Conservation (phyloP, 2,888 invertebrate species). For the Sericinus montela region DNA sequence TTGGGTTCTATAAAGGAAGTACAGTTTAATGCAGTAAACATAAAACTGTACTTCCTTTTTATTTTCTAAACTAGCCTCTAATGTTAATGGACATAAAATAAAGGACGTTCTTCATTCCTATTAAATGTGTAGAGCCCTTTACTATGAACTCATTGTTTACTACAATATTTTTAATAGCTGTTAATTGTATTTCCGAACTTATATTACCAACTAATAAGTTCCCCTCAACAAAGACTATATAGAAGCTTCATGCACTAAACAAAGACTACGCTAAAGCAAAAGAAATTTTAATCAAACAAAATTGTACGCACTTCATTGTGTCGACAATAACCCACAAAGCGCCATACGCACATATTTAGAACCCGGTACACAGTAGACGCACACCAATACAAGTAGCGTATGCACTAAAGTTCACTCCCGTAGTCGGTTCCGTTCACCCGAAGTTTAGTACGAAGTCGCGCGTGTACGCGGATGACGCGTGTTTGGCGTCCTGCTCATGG, state of each 20-base stretch:
- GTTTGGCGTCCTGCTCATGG: constrained; percentile 44
- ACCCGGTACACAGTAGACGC: constrained; percentile 34
- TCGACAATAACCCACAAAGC: constrained; percentile 65
- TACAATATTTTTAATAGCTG: constrained; percentile 21
- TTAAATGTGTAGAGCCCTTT: constrained; percentile 18
- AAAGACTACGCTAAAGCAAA: constrained; percentile 49
- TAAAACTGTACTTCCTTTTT: constrained; percentile 18
- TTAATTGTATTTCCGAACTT: constrained; percentile 31
- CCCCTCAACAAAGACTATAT: constrained; percentile 52
- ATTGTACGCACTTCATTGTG: constrained; percentile 55
- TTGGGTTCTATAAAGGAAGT: constrained; percentile 10
- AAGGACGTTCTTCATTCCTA: constrained; percentile 9
- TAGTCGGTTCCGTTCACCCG: constrained; percentile 43
- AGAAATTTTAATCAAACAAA: constrained; percentile 58
- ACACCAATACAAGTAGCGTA: constrained; percentile 40
- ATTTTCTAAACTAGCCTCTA: constrained; percentile 17
- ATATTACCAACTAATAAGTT: constrained; percentile 48
- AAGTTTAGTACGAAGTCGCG: constrained; percentile 57
- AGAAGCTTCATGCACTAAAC: constrained; percentile 43
- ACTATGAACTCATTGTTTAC: constrained; percentile 20
- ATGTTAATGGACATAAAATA: background rate
- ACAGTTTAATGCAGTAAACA: constrained; percentile 9
- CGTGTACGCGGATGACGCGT: constrained; percentile 62
- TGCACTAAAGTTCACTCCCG: constrained; percentile 49
- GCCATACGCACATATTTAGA: constrained; percentile 37